Conservation (phyloP, 2,888 invertebrate genomes). For the Acanthosepion esculentum region DNA sequence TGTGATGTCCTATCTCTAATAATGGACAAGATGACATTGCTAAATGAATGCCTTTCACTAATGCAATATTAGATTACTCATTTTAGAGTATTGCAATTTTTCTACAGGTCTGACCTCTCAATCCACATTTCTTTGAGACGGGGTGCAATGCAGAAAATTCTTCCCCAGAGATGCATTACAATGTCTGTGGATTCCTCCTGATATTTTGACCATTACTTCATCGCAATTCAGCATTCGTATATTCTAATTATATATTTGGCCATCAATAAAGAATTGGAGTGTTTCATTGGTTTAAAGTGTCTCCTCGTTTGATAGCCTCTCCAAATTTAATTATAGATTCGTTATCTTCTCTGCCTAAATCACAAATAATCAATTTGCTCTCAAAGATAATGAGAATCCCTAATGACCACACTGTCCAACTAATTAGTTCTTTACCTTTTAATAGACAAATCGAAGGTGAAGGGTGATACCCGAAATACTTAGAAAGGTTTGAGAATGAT, state of each 20-base stretch:
- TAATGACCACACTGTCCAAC: background rate
- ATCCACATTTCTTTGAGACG: too few species aligned
- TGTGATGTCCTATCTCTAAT: too few species aligned
- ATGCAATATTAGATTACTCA: too few species aligned
- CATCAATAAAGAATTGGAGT: background rate
- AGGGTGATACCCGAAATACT: background rate
- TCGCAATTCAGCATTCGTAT: background rate
- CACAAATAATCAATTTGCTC: background rate
- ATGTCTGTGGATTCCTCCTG: background rate
- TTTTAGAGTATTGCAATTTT: too few species aligned
- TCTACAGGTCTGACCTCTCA: too few species aligned
- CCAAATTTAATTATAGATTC: background rate
- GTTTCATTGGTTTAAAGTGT: background rate
- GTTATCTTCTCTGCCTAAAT: background rate
- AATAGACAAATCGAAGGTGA: background rate
- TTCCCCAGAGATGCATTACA: background rate
- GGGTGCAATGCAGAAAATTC: background rate
- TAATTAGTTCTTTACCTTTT: background rate
- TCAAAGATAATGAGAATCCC: background rate
- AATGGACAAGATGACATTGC: too few species aligned
- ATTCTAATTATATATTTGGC: background rate
- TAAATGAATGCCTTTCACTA: too few species aligned
- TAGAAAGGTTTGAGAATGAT: background rate
- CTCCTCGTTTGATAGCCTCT: background rate
- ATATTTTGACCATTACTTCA: background rate